Conservation (phyloP, 2,888 invertebrate genomes). For the Pollenia griseotomentosa region DNA sequence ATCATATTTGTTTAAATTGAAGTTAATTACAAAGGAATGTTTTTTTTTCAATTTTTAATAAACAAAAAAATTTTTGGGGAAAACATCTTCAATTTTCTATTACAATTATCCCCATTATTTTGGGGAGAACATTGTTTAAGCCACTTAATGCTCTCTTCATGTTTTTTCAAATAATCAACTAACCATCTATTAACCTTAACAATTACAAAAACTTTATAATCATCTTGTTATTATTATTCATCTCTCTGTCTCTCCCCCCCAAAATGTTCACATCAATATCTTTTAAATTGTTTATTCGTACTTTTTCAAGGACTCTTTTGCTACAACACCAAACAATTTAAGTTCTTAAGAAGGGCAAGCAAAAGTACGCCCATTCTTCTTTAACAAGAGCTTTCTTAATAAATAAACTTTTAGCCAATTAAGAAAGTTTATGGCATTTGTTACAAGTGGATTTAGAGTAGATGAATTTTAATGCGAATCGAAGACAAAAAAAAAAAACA, state of each 20-base stretch:
- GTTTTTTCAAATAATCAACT: too few relatives aligned
- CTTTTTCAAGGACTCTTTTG: not conserved
- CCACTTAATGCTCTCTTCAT: too few relatives aligned
- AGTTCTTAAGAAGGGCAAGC: not conserved
- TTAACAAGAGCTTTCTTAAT: not conserved
- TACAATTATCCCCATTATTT: too few relatives aligned
- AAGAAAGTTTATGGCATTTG: conserved; percentile 63
- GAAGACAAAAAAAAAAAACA: not conserved
- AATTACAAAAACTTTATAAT: conserved; percentile 28
- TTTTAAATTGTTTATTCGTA: not conserved
- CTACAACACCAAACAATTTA: not conserved
- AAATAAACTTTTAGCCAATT: conserved; percentile 59
- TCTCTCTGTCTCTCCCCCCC: too few relatives aligned
- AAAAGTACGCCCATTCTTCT: not conserved
- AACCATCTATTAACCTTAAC: conserved; percentile 3
- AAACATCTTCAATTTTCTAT: too few relatives aligned
- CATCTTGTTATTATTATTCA: not conserved
- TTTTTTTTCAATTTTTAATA: too few relatives aligned
- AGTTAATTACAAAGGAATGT: too few relatives aligned
- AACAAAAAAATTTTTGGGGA: too few relatives aligned
- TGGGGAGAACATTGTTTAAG: too few relatives aligned
- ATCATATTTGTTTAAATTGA: too few relatives aligned
- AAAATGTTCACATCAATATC: not conserved
- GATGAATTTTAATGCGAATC: conserved; percentile 28
- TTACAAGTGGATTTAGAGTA: conserved; percentile 57